These are phyloP conservation scores for Rhabdomys dilectus DNA, from an alignment of 2,113 vertebrate species.

Conservation along the genomic window DNA sequence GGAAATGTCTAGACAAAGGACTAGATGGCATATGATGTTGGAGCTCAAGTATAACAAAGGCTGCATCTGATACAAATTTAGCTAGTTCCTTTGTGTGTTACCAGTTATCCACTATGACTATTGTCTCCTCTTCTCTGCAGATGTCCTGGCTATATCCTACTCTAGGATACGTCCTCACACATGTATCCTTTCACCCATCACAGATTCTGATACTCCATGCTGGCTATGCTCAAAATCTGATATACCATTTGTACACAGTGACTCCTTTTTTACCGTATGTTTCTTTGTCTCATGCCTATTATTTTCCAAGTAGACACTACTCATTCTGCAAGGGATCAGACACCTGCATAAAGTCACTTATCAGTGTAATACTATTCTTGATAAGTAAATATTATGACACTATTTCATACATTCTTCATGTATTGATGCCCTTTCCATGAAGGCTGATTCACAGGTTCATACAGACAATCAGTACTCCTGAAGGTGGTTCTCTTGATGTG, in stretches of 20 bases:
- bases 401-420: not conserved
- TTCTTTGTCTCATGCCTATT: not conserved
- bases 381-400: not conserved
- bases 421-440: not conserved
- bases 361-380: not conserved
- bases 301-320: not conserved
- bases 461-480: not conserved
- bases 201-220: not conserved
- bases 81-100: not conserved
- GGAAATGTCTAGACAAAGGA: not conserved
- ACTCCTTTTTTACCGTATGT: not conserved
- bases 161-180: not conserved
- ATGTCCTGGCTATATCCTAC: not conserved
- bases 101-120: not conserved
- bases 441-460: too few species aligned
- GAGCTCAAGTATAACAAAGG: not conserved
- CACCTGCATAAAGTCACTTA: not conserved
- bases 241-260: rapidly evolving
- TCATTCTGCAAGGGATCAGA: not conserved
- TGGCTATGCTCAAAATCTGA: not conserved
- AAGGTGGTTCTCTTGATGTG: not conserved
- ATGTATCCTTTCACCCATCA: not conserved
- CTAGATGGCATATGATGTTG: not conserved
- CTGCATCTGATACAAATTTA: too few species aligned
- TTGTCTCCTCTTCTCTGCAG: not conserved